Evolutionary conservation across 2,113 vertebrate species (phyloP).

Genomic region (Paradoxurus hermaphroditus): DNA sequence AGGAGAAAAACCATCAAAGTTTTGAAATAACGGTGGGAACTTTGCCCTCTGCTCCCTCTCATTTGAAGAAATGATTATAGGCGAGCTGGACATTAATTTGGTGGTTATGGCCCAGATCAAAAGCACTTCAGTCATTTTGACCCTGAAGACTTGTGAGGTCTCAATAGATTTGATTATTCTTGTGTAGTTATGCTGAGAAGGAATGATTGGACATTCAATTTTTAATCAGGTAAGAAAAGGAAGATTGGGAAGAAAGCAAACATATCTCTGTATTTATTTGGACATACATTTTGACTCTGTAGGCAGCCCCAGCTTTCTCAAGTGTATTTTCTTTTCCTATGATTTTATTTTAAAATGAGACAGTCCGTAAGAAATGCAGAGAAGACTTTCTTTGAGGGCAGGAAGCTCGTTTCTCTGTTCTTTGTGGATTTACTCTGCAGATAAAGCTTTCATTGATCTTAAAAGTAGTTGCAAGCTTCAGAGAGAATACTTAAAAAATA

Average conservation of each 20-base stretch:
- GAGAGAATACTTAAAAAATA: neutral
- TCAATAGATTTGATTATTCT: conserved; percentile 45
- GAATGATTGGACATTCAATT: conserved; percentile 25
- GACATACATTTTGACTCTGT: neutral
- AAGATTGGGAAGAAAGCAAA: neutral
- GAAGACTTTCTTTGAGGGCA: conserved; percentile 14
- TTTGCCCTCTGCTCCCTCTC: conserved; percentile 28
- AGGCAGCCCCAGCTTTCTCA: conserved; percentile 10
- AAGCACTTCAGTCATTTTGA: conserved; percentile 48
- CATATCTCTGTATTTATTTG: conserved; percentile 33
- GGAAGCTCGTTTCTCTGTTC: conserved; percentile 34
- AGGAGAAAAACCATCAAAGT: neutral
- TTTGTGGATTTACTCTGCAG: conserved; percentile 8
- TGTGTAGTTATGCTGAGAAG: conserved; percentile 16
- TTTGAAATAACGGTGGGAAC: neutral
- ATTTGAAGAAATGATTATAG: conserved; percentile 38
- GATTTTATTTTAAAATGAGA: conserved; percentile 49
- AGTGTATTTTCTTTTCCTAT: conserved; percentile 30
- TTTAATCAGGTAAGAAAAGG: conserved; percentile 45
- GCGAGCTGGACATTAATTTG: conserved; percentile 30
- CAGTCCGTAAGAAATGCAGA: neutral
- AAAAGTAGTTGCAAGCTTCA: conserved; percentile 25
- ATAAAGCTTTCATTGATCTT: conserved; percentile 25
- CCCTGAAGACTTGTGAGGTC: neutral
- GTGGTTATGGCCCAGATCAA: neutral